Base-by-base conservation (phyloP, 2,797 vertebrate genomes). In the Sebastes wilsoni region DNA sequence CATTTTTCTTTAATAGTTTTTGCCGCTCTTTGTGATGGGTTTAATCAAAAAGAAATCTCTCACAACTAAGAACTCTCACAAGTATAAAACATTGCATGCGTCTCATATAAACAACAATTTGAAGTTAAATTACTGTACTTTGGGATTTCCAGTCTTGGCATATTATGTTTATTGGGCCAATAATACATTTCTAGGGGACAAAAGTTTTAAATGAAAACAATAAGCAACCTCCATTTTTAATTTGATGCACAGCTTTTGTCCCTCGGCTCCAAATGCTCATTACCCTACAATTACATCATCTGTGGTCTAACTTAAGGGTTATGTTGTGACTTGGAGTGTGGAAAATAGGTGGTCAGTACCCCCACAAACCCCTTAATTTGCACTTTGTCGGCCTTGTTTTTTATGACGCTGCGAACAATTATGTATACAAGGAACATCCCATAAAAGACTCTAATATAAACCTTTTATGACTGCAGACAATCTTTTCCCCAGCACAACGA, bases 381-480 rank as follows among this genome's bases (percentile, higher is more conserved):
- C 86, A 93, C 88, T 94, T 94, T 94, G 92, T 92, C 85, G 72
- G 91, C 74, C 76, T 88, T 84, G 84, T 89, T 92, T 93, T 94
- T 94, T 92, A 94, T 92, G 82, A 91, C 38, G 62, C 93, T 93
- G 91, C 67, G 72, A 94, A 94, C 94, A 94, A 93, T 96, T 94
- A 94, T 93, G 85, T 88, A 93, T 92, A 93, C 93, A 90, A 93
- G 89, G 90, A 92, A 88, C 89, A 88, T 92, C 82, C 87, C 79
- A 92, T 96, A 96, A 96, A 96, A 95, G 64, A 86, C 87, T 77
- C 91, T 87, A 88, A 95, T 94, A 93, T 95, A 95, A 95, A 92
- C 85, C 66, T 92, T 96, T 96, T 93, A 95, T 90, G 87, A 82
- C 76, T 42, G 74, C 86, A 94, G 89, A 91, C 88, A 86, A 92